Evolutionary conservation across 2,797 vertebrate species (phyloP).

Genomic region (Benthosema pterotum): DNA sequence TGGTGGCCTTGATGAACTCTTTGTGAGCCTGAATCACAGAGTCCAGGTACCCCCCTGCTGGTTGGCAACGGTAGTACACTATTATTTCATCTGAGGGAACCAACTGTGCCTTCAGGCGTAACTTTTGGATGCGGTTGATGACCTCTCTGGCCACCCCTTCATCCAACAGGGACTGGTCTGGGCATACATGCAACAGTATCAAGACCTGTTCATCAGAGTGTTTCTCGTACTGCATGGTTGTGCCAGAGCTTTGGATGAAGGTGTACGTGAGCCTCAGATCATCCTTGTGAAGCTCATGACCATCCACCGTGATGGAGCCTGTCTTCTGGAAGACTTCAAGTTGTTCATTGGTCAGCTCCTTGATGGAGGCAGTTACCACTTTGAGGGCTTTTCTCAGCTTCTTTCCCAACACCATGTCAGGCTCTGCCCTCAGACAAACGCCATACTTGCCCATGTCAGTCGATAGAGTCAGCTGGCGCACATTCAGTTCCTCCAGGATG

Average conservation of each 20-base stretch:
- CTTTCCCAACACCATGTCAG: constrained; percentile 96
- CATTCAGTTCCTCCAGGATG: constrained; percentile 95
- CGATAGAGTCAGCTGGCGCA: constrained; percentile 90
- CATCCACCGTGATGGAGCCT: constrained; percentile 90
- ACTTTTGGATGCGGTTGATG: constrained; percentile 98
- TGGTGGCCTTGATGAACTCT: constrained; percentile 92
- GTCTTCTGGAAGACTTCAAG: constrained; percentile 92
- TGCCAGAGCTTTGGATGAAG: constrained; percentile 85
- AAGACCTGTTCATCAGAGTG: constrained; percentile 94
- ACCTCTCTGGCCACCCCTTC: constrained; percentile 96
- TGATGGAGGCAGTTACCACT: constrained; percentile 86
- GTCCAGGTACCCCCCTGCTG: constrained; percentile 88
- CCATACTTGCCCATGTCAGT: constrained; percentile 92
- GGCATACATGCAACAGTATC: constrained; percentile 91
- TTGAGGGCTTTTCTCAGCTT: constrained; percentile 95
- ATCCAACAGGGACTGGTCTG: constrained; percentile 96
- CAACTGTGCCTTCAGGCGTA: constrained; percentile 95
- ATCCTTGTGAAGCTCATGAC: constrained; percentile 89
- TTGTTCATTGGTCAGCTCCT: constrained; percentile 88
- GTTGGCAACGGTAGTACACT: constrained; percentile 87
- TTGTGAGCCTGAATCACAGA: constrained; percentile 88
- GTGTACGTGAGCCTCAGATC: constrained; percentile 93
- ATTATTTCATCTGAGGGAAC: constrained; percentile 95
- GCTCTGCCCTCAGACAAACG: constrained; percentile 91
- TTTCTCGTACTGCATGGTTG: constrained; percentile 88